Evolutionary conservation across 2,888 invertebrate species (phyloP), one percentile per base, ranked within the genome.

Genomic region (Gandaritis pyraliata): DNA sequence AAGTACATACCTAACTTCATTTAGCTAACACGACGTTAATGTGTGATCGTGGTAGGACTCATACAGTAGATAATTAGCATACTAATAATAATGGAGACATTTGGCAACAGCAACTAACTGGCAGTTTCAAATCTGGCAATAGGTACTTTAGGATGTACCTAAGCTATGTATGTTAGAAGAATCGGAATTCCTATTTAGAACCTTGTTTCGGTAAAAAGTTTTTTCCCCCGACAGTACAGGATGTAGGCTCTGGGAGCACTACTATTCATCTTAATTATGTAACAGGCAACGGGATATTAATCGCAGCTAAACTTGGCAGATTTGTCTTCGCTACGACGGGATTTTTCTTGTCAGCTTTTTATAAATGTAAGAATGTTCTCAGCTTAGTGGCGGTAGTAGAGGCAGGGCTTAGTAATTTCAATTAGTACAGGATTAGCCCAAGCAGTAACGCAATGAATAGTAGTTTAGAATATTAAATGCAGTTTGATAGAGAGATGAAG

Each of bases 191-290:
- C 1, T 11, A 33, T 33, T 33, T 29, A 29, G 8, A 10, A 33
- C 33, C 5, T 11, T 33, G 23, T 2, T 23, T 23, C 5, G 8
- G 33, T 33, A 13, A 1, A 41, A 13, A 8, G 1, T 12, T 18
- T 36, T 8, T 23, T 5, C 16, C 10, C n/a, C 7, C 30, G 18
- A 54, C 29, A 10, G 50, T 55, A 57, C 64, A 39, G 54, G 58
- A 58, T 48, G 51, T 49, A 54, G 57, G 47, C 46, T 5, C n/a
- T 8, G 13, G 46, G 47, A 49, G 38, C 47, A 36, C 36, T 30
- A 46, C 57, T 47, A 54, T 65, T 67, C 51, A 50, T 69, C 63
- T 67, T 64, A 65, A 69, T 69, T 66, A 69, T 58, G 57, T 66
- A 51, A 53, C 59, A 43, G 58, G 58, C 58, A 38, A 52, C 55